phyloP scores from a whole-genome alignment of 2,797 vertebrate genomes.

The Otolemur crassicaudatus region DNA sequence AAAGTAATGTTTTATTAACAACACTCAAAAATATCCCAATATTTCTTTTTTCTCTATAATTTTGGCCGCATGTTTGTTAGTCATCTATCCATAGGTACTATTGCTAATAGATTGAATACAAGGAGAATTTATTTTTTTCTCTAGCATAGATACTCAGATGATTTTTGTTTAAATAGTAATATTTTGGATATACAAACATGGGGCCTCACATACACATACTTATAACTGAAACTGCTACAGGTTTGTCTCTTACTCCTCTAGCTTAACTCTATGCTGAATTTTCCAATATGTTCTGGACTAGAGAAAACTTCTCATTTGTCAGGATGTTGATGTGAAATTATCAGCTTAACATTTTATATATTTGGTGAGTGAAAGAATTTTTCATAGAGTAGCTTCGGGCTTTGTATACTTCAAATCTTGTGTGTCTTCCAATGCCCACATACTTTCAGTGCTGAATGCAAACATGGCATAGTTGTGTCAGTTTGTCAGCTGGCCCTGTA shows the following conservation, averaged over 20 bases:
- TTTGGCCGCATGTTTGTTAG: conserved; percentile 30
- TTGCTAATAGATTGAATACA: not conserved
- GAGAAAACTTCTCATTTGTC: conserved; percentile 18
- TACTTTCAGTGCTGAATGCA: not conserved
- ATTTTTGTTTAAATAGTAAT: not conserved
- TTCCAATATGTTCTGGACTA: not conserved
- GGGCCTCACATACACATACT: not conserved
- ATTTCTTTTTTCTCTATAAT: not conserved
- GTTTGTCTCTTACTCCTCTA: not conserved
- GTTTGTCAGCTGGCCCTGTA: not conserved
- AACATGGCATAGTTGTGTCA: not conserved
- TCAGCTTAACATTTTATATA: not conserved
- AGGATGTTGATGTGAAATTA: conserved; percentile 23
- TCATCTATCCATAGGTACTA: not conserved
- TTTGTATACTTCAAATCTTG: not conserved
- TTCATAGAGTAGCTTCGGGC: not conserved
- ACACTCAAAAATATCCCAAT: not conserved
- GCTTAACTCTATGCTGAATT: not conserved
- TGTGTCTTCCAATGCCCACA: not conserved
- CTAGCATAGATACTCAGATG: not conserved
- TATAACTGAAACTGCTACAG: not conserved
- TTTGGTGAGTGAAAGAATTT: not conserved
- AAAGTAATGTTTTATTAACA: conserved; percentile 38
- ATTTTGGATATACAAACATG: not conserved
- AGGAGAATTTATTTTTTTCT: not conserved